Evolutionary conservation across 2,888 invertebrate genomes (phyloP), one percentile per base, ranked within the genome.

Genomic region (Shargacucullia verbasci): DNA sequence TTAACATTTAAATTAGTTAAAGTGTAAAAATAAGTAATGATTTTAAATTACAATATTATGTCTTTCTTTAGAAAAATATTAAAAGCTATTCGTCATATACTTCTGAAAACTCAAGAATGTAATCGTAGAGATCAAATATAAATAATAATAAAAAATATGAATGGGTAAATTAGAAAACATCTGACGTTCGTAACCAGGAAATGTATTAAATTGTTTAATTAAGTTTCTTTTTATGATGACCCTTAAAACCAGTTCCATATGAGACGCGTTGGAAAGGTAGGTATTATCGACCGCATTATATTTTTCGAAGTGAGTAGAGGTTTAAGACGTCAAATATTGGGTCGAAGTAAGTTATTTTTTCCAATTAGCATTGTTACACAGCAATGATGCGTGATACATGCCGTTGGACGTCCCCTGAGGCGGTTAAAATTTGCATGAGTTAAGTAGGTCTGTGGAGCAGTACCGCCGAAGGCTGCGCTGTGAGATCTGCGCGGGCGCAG

Each of bases 401-500:
- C 76, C 74, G 81, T 79, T 78, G 75, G 58, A 68, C 59, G 75
- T 80, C 59, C 72, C 78, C 60, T 27, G 75, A 74, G 83, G 83
- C 80, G 67, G 71, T 77, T 56, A 76, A 59, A 78, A 84, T 86
- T 85, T 81, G 76, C 79, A 82, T 80, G 72, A 70, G 63, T 55
- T 73, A 86, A 80, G 84, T 86, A 78, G 85, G 89, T 88, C 81
- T 85, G 77, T 84, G 68, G 84, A 79, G 63, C 84, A 60, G 47
- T 15, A 34, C 56, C 59, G 57, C 75, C 76, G 66, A 70, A 64
- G 66, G 69, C 66, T 59, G 57, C 56, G 59, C 50, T 35, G 62
- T 43, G 52, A 64, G 63, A 69, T 73, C 55, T 52, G 61, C 73
- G 73, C 82, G 63, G 74, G 68, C 83, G 63, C 88, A 84, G 82